A percentile compares a stretch with the other conserved stretches of the same genome.
These are phyloP conservation scores for Drosophila ironensis DNA, from an alignment of 1,140 invertebrate species.

Conservation along the genomic window DNA sequence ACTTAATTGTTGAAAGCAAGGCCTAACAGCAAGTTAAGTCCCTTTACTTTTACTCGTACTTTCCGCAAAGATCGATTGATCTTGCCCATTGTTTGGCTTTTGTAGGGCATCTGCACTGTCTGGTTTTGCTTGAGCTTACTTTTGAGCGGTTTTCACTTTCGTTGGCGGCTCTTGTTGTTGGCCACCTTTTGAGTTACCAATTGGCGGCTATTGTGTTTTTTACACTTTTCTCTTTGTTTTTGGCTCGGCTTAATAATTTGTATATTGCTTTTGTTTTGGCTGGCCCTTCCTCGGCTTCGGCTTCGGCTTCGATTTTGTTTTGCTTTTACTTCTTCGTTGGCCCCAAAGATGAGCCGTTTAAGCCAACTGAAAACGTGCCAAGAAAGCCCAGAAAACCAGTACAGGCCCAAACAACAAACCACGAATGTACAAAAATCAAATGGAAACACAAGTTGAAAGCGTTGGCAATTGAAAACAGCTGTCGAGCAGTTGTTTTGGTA, in stretches of 20 bases:
- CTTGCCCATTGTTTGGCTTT: background rate
- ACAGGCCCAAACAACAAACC: background rate
- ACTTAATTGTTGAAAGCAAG: too few species aligned
- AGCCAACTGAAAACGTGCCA: conserved; percentile 9
- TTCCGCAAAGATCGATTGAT: too few species aligned
- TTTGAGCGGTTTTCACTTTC: conserved; percentile 42
- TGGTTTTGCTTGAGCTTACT: background rate
- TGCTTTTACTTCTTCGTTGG: too few species aligned
- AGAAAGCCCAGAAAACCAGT: conserved; percentile 2
- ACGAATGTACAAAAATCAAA: background rate
- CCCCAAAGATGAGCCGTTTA: background rate
- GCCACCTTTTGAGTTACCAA: conserved; percentile 3
- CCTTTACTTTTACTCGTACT: too few species aligned
- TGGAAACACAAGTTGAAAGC: conserved; percentile 28
- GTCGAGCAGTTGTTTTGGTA: conserved; percentile 27
- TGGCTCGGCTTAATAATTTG: too few species aligned
- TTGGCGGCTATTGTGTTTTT: conserved; percentile 17
- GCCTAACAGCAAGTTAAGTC: too few species aligned
- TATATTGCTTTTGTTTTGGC: conserved; percentile 17
- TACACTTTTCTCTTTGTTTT: conserved; percentile 13
- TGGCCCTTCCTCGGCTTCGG: conserved; percentile 5
- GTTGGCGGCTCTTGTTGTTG: background rate
- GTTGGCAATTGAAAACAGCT: conserved; percentile 54
- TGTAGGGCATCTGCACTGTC: conserved; percentile 2
- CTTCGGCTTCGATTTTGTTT: too few species aligned